phyloP scores from a whole-genome alignment of 2,797 vertebrate genomes.

The Eulemur rubriventer region DNA sequence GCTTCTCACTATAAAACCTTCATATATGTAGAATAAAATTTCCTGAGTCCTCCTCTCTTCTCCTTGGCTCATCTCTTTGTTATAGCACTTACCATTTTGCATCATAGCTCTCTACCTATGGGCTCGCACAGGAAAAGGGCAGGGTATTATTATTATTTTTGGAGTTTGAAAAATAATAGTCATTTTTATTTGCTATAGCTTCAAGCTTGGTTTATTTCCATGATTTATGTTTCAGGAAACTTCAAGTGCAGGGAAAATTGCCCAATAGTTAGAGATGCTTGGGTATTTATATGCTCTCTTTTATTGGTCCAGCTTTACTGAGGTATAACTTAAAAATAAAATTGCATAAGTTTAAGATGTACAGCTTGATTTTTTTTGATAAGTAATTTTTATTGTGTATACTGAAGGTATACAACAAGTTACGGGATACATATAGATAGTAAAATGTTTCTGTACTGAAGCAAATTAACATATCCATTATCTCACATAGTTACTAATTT shows the following conservation, averaged over 20 bases:
- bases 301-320: not conserved
- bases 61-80: not conserved
- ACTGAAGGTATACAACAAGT: not conserved
- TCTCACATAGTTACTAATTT: not conserved
- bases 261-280: conserved; percentile 27
- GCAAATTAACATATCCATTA: not conserved
- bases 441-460: not conserved
- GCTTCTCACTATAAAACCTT: not conserved
- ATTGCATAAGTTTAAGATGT: not conserved
- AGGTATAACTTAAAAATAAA: not conserved
- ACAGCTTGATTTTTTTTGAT: not conserved
- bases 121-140: not conserved
- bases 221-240: conserved; percentile 53
- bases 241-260: conserved; percentile 36
- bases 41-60: not conserved
- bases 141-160: not conserved
- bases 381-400: not conserved
- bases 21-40: not conserved
- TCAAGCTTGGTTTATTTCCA: not conserved
- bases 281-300: conserved; percentile 32
- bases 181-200: conserved; percentile 14
- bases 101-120: not conserved
- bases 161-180: conserved; percentile 12
- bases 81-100: not conserved
- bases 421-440: not conserved